Base-by-base conservation (phyloP, 1,140 invertebrate genomes). In the Ostrea denselamellosa region DNA sequence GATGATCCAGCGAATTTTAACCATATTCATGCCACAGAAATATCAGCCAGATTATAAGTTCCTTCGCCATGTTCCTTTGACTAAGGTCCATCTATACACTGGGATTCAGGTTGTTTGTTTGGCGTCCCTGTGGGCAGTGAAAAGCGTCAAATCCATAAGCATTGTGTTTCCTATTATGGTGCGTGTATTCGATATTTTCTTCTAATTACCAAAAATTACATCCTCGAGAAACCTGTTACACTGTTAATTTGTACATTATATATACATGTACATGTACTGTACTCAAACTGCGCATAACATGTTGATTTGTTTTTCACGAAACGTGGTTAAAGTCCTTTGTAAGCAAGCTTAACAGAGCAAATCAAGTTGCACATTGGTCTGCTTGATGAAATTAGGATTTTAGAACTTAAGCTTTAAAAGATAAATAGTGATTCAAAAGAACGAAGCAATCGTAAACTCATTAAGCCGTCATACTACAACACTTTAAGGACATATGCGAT, bases 131-230 rank as follows among this genome's bases (percentile, higher is more conserved):
- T 99, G 98, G 98, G 95, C 98, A 28, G 98, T 99, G 89, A 99
- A 99, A 94, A 99, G 98, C 0, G 98, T 99, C 95, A 97, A 97
- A 77, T 94, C 95, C 52, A 99, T 98, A 10, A 99, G 98, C 0
- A 99, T 99, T 90, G 95, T 98, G 7, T 99, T 99, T 95, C 98
- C 98, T 17, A 95, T 99, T 83, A 99, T 99, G 98, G 97, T 97
- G 94, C 82, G 87, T 89, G 22, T 14, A 77, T 82, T 14, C 14
- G 52, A 44, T 84, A 44, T 44, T 44, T 44, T 44, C 5, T 44
- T 44, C 5, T 44, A 44, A 44, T 44, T 44, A 44, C 34, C 34
- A 44, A 44, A 51, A 19, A n/a, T 44, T 71, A 71, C 68, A 22
- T 10, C 28, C 9, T 71, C 10, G 19, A 71, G 19, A 71, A 4